Evolutionary conservation across 2,888 invertebrate genomes (phyloP), one percentile per base, ranked within the genome.

Genomic region (Dorcus parallelipipedus): DNA sequence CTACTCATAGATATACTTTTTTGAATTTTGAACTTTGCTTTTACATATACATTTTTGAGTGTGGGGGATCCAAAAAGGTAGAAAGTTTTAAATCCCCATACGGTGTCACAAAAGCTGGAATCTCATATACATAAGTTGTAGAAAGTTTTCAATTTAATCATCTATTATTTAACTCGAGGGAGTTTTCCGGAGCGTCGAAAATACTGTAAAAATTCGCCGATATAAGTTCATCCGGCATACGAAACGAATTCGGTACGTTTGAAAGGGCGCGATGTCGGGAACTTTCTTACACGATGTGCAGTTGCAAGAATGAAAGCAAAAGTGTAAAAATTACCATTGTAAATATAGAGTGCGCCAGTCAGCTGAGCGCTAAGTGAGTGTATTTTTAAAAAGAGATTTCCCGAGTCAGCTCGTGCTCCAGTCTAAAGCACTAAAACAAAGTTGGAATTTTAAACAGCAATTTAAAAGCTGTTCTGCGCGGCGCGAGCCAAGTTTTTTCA

Each of bases 381-480:
- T 72, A 72, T 71, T 73, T 72, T 71, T 70, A 69, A 73, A 71
- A 71, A 73, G 69, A 69, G 70, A 70, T 71, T 72, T 71, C 70
- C 69, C 69, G 64, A 68, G 67, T 69, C 70, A 69, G 67, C 67
- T 71, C 69, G 66, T 64, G 69, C 70, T 41, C 49, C 23, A 38
- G 48, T 17, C 38, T 38, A 8, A 26, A 38, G 72, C 73, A 73
- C 73, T 74, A 75, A 76, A 77, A 76, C 76, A 76, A 77, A 77
- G 75, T 78, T 76, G 73, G 76, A 78, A 77, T 76, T 77, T 78
- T 76, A 78, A 77, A 75, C 75, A 76, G 76, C 76, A 75, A 76
- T 76, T 77, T 76, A 76, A 74, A 74, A 72, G 75, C 73, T 71
- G 73, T 73, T 73, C 71, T 67, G 70, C 54, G 60, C 55, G 50